Conservation (phyloP, 35 echinoderm and acorn worm genomes). For the Lytechinus variegatus region DNA sequence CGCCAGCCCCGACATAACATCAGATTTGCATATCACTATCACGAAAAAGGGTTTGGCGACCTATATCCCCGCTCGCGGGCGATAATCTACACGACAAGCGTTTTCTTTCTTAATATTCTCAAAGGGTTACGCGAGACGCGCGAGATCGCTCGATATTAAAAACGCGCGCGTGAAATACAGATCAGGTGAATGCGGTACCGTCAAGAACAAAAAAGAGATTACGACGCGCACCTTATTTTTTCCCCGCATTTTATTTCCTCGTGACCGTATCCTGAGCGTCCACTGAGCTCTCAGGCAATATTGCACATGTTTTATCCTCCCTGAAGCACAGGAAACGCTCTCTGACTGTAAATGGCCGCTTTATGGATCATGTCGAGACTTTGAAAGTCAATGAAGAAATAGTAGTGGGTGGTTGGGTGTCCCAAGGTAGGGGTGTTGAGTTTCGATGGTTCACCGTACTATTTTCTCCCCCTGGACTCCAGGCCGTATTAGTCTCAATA, state of each 20-base stretch:
- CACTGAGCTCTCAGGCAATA: constrained; percentile 6
- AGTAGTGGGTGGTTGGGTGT: constrained; percentile 2
- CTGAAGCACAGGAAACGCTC: constrained; percentile 24
- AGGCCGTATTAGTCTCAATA: constrained; percentile 48
- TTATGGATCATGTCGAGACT: constrained; percentile 47
- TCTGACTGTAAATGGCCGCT: constrained; percentile 50
- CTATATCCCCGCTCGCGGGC: not conserved
- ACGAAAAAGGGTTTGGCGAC: not conserved
- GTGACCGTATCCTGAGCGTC: not conserved
- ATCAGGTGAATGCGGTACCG: not conserved
- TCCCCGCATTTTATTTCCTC: constrained; percentile 1
- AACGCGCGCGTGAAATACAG: constrained; percentile 25
- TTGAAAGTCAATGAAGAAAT: constrained; percentile 47
- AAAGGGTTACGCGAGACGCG: constrained; percentile 34
- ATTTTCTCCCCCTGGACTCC: constrained; percentile 35
- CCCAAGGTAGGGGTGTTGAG: constrained; percentile 26
- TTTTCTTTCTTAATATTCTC: constrained; percentile 28
- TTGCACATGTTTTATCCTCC: constrained; percentile 24
- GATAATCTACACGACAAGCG: constrained; percentile 35
- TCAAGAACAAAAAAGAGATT: not conserved
- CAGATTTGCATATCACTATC: constrained; percentile 50
- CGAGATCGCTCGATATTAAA: constrained; percentile 35
- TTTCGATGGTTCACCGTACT: constrained; percentile 47
- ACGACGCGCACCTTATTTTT: constrained; percentile 24
- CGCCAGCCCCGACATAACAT: constrained; percentile 48